These are phyloP conservation scores for Corythornis vintsioides DNA, from an alignment of 2,113 vertebrate species.

Conservation along the genomic window DNA sequence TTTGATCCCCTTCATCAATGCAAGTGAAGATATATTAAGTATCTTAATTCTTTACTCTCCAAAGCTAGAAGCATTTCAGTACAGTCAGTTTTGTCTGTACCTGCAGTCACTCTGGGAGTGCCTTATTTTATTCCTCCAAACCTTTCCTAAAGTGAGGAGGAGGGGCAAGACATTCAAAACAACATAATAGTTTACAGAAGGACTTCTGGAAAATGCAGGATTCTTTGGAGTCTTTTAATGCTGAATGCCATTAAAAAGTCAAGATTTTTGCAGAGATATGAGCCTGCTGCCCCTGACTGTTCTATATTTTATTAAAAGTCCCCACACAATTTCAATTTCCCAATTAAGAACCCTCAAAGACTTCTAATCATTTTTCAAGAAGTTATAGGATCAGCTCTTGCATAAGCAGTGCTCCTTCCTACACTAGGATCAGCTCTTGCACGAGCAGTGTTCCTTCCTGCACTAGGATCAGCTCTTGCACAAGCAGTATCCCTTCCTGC, in stretches of 20 bases:
- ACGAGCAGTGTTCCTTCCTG: not conserved
- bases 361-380: not conserved
- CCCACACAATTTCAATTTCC: not conserved
- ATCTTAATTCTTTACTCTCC: not conserved
- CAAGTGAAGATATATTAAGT: not conserved
- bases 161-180: not conserved
- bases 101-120: not conserved
- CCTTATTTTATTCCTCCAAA: not conserved
- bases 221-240: not conserved
- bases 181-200: not conserved
- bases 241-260: not conserved
- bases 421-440: not conserved
- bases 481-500: not conserved
- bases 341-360: not conserved
- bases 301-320: not conserved
- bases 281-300: not conserved
- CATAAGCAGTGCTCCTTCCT: not conserved
- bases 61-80: not conserved
- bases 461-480: not conserved
- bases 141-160: not conserved
- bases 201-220: not conserved
- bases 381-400: not conserved
- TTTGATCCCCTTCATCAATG: not conserved
- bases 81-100: not conserved
- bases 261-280: not conserved